Base-by-base conservation (phyloP, 2,797 vertebrate species). In the Rhodeus uyekii region DNA sequence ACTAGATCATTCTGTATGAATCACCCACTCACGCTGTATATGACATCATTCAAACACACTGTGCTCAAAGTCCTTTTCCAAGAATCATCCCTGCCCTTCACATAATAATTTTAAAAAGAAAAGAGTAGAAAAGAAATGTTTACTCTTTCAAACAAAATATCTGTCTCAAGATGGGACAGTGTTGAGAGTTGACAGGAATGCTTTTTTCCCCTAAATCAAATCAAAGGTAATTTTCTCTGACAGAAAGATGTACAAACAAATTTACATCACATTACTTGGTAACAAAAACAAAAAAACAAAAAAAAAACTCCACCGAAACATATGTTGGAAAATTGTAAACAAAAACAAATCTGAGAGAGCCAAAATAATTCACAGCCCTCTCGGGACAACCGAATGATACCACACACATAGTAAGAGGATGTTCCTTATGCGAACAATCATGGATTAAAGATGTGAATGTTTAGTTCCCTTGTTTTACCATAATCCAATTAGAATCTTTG, bases 1-100 rank as follows among this genome's bases (percentile, higher is more conserved):
- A 63, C 72, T 29, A 64, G 74, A 77, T 85, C 27, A 46, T 78
- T 68, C 42, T 13, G 44, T 69, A 78, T 87, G 81, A 87, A 85
- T 83, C 86, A 85, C 38, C 8, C 48, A 16, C 53, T 63, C 55
- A 44, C 32, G 16, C 32, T 50, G n/a, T 55, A 60, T 27, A 81
- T 83, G 68, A 85, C 55, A 85, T 87, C 81, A 83, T 42, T n/a
- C 65, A 72, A 71, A 55, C 73, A 81, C 29, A 29, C 38, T 73
- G 24, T 46, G 74, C 46, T 81, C 48, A 80, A 46, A 8, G 12
- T 78, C 76, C 39, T 27, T 34, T 71, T 76, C 76, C 58, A 73
- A 64, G 71, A 74, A 75, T 48, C 53, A 38, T 77, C 78, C 48
- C 63, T 55, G 55, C 78, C 67, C 68, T 69, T 12, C n/a, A 38